Evolutionary conservation across 30 jellyfish, hydroid and myxozoan genomes (phyloP).

Genomic region (Cassiopea andromeda): DNA sequence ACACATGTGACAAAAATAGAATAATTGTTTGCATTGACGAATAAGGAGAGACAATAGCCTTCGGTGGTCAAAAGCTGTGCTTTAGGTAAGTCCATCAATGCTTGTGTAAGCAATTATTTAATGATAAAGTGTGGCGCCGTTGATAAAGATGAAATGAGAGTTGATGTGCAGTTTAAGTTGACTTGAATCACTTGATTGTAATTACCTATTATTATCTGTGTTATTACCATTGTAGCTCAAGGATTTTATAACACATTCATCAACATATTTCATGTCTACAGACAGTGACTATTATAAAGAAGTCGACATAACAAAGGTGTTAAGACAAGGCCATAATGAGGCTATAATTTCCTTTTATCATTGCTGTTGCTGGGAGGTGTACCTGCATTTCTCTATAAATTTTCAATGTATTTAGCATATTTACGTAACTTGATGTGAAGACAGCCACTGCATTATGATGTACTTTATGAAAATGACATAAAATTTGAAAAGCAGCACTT

Average conservation of each 20-base stretch:
- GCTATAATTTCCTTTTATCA: not conserved
- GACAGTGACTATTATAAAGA: not conserved
- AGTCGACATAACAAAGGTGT: not conserved
- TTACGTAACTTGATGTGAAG: not conserved
- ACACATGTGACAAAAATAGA: not conserved
- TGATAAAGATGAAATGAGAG: not conserved
- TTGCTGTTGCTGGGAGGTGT: slow-evolving; percentile 46
- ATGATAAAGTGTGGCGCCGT: not conserved
- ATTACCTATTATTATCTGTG: not conserved
- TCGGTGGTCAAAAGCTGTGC: not conserved
- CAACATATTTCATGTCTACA: slow-evolving; percentile 4
- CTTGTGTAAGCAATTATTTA: not conserved
- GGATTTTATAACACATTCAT: not conserved
- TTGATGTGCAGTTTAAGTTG: not conserved
- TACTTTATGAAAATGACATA: not conserved
- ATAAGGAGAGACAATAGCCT: not conserved
- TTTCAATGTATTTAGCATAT: not conserved
- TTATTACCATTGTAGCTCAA: not conserved
- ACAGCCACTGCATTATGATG: not conserved
- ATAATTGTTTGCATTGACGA: not conserved
- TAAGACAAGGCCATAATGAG: not conserved
- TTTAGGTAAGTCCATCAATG: not conserved
- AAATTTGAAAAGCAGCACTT: not conserved
- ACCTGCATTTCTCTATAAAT: slow-evolving; percentile 3
- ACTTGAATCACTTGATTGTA: slow-evolving; percentile 2